Evolutionary conservation across 2,113 vertebrate species (phyloP), one percentile per base, ranked within the genome.

Genomic region (Antidorcas marsupialis): DNA sequence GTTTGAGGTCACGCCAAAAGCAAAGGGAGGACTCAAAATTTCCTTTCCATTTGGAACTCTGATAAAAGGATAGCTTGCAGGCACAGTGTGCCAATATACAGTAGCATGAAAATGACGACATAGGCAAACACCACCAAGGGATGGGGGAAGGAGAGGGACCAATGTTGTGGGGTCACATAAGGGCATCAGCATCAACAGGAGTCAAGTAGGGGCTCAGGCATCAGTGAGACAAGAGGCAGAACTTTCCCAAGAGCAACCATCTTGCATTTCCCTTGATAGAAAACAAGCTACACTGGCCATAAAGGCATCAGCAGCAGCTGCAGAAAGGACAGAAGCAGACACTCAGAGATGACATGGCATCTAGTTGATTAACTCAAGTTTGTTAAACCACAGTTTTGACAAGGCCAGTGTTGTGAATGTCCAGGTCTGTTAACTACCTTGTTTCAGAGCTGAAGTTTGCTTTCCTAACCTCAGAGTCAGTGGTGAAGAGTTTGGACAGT

Each of bases 71-170:
- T 55, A 39, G 27, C 27, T 94, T 64, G 15, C 25, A 62, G 36
- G 39, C 53, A 7, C 5, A 2, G 0, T 39, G 30, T 47, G 12
- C 62, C 76, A n/a, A 47, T 2, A 1, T 28, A 27, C 0, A 62
- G 27, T 3, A 50, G 53, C 62, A 57, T n/a, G 30, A 60, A 95
- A 84, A 39, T 5, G 39, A 50, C 2, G n/a, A 52, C n/a, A 47
- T 0, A 12, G 9, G 30, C 36, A 67, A 94, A 36, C 13, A 14
- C 1, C 7, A 60, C 50, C 84, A 60, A 82, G 43, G 43, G 52
- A 19, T 12, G 11, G 36, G 25, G 19, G 30, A 36, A 9, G 64
- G 15, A 14, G 28, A 53, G 36, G 14, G 10, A 36, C 7, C 30
- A n/a, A 16, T 47, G 53, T 16, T 87, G 23, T 30, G 59, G 43